Evolutionary conservation across 2,113 vertebrate species (phyloP).

Genomic region (Galeopterus variegatus): DNA sequence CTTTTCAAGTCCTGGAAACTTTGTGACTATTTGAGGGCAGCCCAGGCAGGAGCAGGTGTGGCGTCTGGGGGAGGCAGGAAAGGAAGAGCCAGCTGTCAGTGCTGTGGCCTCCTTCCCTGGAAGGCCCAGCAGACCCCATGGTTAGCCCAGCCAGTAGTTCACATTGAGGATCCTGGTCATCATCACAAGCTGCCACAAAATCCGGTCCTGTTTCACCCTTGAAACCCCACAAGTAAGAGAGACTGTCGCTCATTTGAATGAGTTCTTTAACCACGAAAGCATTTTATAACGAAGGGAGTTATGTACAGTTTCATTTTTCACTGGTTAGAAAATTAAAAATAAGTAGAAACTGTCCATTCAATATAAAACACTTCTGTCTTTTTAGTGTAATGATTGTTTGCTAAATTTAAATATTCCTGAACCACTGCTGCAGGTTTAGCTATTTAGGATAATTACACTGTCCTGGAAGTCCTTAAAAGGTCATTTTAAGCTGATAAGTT

Average conservation of each 20-base stretch:
- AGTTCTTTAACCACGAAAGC: slow-evolving; percentile 17
- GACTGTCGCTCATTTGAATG: background rate
- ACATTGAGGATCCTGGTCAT: background rate
- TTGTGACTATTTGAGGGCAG: background rate
- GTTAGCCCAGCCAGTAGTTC: background rate
- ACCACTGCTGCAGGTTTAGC: slow-evolving; percentile 74
- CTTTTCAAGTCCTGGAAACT: background rate
- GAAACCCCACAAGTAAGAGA: background rate
- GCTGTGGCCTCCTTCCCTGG: background rate
- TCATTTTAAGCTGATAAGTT: slow-evolving; percentile 77
- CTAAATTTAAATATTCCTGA: slow-evolving; percentile 84
- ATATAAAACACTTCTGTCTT: slow-evolving; percentile 53
- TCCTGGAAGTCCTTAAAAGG: slow-evolving; percentile 79
- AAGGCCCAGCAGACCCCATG: background rate
- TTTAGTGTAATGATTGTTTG: slow-evolving; percentile 80
- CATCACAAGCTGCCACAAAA: background rate
- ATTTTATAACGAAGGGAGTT: background rate
- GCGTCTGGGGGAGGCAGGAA: no score
- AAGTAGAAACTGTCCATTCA: slow-evolving; percentile 32
- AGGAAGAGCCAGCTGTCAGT: background rate
- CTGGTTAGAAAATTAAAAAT: slow-evolving; percentile 80
- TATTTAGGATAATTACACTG: slow-evolving; percentile 81
- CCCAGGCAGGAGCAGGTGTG: background rate
- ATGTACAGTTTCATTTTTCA: slow-evolving; percentile 71
- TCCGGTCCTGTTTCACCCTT: background rate